These are phyloP conservation scores for Aldrovandia affinis DNA, from an alignment of 2,797 vertebrate genomes.

Conservation along the genomic window DNA sequence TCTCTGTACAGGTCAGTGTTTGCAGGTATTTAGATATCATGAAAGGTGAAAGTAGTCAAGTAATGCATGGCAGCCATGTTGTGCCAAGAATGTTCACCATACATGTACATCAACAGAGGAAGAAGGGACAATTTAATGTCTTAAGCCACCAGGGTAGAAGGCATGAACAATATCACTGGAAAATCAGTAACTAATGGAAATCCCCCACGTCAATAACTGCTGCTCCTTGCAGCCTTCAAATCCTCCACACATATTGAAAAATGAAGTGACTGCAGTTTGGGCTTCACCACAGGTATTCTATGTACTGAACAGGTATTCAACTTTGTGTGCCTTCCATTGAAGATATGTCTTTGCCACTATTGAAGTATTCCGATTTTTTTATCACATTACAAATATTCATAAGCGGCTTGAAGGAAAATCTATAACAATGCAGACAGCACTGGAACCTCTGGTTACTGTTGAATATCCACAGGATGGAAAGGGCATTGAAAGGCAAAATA, in stretches of 20 bases:
- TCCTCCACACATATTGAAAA: background rate
- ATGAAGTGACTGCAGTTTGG: background rate
- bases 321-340: background rate
- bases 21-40: background rate
- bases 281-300: background rate
- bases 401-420: background rate
- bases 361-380: background rate
- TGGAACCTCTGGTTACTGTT: background rate
- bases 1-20: background rate
- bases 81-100: background rate
- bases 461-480: background rate
- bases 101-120: background rate
- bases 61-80: background rate
- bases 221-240: background rate
- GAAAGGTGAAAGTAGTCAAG: background rate
- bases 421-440: background rate
- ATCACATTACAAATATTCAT: background rate
- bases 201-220: background rate
- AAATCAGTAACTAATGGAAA: background rate
- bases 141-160: background rate
- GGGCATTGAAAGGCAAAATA: background rate
- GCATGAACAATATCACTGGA: background rate
- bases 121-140: background rate
- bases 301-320: background rate
- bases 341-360: background rate